These are phyloP conservation scores for Nemotelus pantherinus DNA, from an alignment of 2,888 invertebrate genomes.

Conservation along the genomic window DNA sequence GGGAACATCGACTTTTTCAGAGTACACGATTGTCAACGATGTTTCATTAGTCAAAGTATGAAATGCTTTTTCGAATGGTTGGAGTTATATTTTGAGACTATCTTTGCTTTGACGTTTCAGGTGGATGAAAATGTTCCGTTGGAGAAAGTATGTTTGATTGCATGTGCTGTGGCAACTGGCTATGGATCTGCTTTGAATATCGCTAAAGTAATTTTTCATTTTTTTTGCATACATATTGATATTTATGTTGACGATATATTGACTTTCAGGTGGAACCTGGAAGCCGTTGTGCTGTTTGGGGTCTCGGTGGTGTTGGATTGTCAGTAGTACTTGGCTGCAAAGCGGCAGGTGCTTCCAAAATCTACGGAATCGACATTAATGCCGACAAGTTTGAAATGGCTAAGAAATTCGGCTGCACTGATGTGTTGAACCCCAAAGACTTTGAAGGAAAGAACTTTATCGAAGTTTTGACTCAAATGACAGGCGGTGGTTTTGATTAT, in stretches of 20 bases:
- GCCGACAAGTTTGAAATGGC: slow-evolving; percentile 82
- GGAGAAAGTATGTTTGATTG: slow-evolving; percentile 88
- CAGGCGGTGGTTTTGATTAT: slow-evolving; percentile 96
- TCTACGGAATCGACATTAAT: slow-evolving; percentile 91
- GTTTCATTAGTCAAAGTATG: slow-evolving; percentile 91
- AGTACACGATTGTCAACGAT: slow-evolving; percentile 94
- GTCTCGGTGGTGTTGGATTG: slow-evolving; percentile 91
- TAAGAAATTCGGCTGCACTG: slow-evolving; percentile 88
- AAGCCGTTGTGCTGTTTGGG: slow-evolving; percentile 90
- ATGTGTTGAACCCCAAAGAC: slow-evolving; percentile 93
- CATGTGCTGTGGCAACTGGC: slow-evolving; percentile 95
- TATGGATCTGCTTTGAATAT: slow-evolving; percentile 94
- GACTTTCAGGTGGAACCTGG: slow-evolving; percentile 84
- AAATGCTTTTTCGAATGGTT: slow-evolving; percentile 60
- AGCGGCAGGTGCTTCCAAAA: slow-evolving; percentile 83
- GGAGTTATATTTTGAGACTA: slow-evolving; percentile 67
- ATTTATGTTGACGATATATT: slow-evolving; percentile 1
- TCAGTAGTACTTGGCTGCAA: slow-evolving; percentile 89
- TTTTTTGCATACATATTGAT: neutral
- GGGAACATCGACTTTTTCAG: slow-evolving; percentile 94
- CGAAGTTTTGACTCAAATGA: slow-evolving; percentile 85
- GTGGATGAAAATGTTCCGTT: slow-evolving; percentile 79
- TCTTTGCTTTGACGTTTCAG: slow-evolving; percentile 80
- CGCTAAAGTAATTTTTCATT: slow-evolving; percentile 74
- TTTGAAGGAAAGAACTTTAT: slow-evolving; percentile 78